Evolutionary conservation across 2,888 invertebrate species (phyloP).

Genomic region (Mechanitis messenoides): DNA sequence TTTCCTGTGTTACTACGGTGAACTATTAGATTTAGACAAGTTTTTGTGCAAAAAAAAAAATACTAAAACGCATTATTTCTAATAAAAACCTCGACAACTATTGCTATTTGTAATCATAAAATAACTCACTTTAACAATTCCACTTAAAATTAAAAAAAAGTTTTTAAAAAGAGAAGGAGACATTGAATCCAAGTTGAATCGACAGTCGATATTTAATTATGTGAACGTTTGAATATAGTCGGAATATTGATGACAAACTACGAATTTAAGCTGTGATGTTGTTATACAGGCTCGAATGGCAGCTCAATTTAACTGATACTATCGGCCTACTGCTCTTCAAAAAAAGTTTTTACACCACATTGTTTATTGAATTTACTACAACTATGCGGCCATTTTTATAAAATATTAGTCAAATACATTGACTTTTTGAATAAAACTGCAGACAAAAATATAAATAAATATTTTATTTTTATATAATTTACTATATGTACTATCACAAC

Average conservation of each 20-base stretch:
- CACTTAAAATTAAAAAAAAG: background rate
- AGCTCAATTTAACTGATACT: conserved; percentile 1
- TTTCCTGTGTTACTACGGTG: no score
- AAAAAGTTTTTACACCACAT: background rate
- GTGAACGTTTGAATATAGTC: background rate
- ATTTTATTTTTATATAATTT: conserved; percentile 10
- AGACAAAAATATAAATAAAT: no score
- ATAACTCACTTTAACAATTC: no score
- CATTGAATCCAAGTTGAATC: background rate
- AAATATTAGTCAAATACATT: no score
- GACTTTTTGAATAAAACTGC: no score
- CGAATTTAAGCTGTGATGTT: conserved; percentile 5
- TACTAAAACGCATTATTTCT: no score
- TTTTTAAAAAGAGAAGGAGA: background rate
- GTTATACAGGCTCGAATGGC: background rate
- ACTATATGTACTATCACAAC: conserved; percentile 1
- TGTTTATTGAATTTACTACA: background rate
- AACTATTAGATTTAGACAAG: no score
- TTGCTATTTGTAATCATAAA: no score
- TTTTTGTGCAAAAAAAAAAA: no score
- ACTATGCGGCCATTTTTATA: no score
- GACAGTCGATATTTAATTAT: conserved; percentile 1
- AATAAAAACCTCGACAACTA: no score
- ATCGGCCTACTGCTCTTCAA: background rate
- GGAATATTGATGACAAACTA: conserved; percentile 2